A percentile compares a stretch with the other conserved stretches of the same genome.
Evolutionary conservation across 2,113 vertebrate genomes (phyloP).

Genomic region (Atractosteus spatula): DNA sequence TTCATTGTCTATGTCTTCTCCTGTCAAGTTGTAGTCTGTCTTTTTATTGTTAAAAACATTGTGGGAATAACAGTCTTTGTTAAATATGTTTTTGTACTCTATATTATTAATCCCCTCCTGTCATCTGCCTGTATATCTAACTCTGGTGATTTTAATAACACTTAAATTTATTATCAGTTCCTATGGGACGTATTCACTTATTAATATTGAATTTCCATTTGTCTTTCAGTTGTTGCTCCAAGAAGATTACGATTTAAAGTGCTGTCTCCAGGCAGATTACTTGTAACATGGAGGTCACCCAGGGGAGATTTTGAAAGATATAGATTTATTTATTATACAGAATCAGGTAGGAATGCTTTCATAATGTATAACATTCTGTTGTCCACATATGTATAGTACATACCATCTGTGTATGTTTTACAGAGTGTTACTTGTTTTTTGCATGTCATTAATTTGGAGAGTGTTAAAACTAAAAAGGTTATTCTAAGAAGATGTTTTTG

Average conservation of each 20-base stretch:
- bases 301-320: conserved; percentile 69
- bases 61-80: conserved; percentile 7
- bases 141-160: neutral
- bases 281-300: conserved; percentile 66
- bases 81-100: conserved; percentile 7
- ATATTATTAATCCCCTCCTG: conserved; percentile 13
- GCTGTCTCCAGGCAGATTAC: conserved; percentile 53
- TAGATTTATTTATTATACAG: conserved; percentile 59
- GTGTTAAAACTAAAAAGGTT: too few relatives aligned
- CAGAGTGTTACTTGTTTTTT: neutral
- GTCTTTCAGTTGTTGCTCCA: conserved; percentile 57
- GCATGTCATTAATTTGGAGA: neutral
- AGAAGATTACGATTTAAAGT: conserved; percentile 66
- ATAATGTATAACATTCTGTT: neutral
- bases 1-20: conserved; percentile 32
- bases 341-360: conserved; percentile 51
- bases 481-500: too few relatives aligned
- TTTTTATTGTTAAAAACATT: neutral
- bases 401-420: neutral
- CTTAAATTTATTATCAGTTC: conserved; percentile 7
- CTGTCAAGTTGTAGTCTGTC: conserved; percentile 27
- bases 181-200: neutral
- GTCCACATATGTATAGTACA: neutral
- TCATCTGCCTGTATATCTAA: neutral
- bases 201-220: conserved; percentile 20